These are phyloP conservation scores for Phycodurus eques DNA, from an alignment of 2,113 vertebrate species.

Conservation along the genomic window DNA sequence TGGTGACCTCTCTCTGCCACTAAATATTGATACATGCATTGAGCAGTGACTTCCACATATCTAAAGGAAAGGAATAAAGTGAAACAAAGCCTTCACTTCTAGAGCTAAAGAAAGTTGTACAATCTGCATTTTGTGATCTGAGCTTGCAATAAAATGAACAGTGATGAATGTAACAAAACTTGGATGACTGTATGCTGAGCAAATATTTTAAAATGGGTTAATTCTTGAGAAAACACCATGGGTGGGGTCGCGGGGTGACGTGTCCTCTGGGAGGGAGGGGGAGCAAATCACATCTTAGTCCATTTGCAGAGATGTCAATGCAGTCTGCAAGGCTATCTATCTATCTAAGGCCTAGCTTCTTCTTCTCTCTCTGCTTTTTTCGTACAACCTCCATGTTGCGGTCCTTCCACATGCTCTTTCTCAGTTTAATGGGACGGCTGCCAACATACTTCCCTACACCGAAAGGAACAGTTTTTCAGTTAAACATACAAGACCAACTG, in stretches of 20 bases:
- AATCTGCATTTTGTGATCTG: too few relatives aligned
- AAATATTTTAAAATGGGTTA: background rate
- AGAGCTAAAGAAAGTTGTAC: background rate
- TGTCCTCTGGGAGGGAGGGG: background rate
- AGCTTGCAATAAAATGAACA: background rate
- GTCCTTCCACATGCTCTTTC: conserved; percentile 94
- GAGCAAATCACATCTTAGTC: background rate
- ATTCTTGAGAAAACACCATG: background rate
- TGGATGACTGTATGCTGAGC: background rate
- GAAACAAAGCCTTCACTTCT: background rate
- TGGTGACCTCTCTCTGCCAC: too few relatives aligned
- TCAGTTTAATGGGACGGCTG: conserved; percentile 89
- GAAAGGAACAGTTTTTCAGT: background rate
- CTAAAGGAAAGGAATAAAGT: background rate
- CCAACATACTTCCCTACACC: conserved; percentile 87
- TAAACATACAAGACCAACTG: background rate
- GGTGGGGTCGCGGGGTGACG: background rate
- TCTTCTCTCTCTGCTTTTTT: conserved; percentile 92
- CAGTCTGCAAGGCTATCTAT: background rate
- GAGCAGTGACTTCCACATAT: too few relatives aligned
- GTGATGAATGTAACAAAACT: background rate
- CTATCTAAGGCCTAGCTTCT: conserved; percentile 89
- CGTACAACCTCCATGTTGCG: conserved; percentile 88
- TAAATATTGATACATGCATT: too few relatives aligned
- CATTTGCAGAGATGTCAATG: background rate